These are phyloP conservation scores for Hylyphantes graminicola DNA, from an alignment of 1,140 invertebrate genomes.

Conservation along the genomic window DNA sequence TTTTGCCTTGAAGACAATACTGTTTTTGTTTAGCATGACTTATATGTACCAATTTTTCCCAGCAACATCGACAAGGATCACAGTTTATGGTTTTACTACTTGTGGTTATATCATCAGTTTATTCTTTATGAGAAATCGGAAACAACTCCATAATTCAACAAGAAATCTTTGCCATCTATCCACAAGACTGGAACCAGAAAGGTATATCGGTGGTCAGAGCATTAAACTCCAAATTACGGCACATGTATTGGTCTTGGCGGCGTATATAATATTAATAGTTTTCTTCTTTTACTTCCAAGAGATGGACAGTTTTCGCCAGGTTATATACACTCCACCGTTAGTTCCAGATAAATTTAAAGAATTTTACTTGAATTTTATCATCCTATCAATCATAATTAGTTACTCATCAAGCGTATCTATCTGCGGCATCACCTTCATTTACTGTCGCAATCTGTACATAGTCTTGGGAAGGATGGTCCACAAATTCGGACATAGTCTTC, in stretches of 20 bases:
- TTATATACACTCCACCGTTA: not conserved
- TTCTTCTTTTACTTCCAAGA: slow-evolving; percentile 21
- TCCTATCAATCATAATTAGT: not conserved
- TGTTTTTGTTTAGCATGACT: not conserved
- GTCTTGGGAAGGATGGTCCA: not conserved
- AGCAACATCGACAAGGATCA: not conserved
- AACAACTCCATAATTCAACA: not conserved
- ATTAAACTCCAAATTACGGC: slow-evolving; percentile 1
- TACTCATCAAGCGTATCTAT: not conserved
- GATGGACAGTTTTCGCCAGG: not conserved
- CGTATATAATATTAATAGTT: not conserved
- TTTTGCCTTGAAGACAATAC: not conserved
- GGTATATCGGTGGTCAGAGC: not conserved
- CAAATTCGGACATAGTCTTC: not conserved
- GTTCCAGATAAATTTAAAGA: not conserved
- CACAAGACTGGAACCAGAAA: not conserved
- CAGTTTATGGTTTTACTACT: not conserved
- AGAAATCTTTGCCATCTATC: not conserved
- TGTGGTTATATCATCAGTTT: not conserved
- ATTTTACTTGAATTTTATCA: not conserved
- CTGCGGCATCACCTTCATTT: not conserved
- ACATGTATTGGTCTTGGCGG: not conserved
- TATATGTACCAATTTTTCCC: not conserved
- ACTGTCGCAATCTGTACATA: not conserved
- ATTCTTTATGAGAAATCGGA: not conserved